These are phyloP conservation scores for Sylvia borin DNA, from an alignment of 2,797 vertebrate genomes.

Conservation along the genomic window DNA sequence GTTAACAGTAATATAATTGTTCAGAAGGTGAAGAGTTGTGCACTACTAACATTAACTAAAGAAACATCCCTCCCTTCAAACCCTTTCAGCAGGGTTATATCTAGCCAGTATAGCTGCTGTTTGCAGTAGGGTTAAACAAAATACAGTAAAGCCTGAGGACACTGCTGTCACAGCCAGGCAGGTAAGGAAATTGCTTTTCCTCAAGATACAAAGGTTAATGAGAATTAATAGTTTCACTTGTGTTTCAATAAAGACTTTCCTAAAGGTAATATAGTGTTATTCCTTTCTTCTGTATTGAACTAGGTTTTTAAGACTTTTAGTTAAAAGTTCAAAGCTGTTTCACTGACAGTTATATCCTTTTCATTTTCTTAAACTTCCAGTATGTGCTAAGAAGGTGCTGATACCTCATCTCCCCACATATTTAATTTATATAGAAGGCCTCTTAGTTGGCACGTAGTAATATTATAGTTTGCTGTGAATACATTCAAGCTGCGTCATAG, in stretches of 20 bases:
- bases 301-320: neutral
- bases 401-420: neutral
- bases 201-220: neutral
- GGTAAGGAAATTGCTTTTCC: neutral
- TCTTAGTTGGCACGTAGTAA: neutral
- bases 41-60: neutral
- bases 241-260: neutral
- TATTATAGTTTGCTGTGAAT: neutral
- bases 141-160: neutral
- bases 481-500: neutral
- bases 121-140: neutral
- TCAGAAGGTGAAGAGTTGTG: neutral
- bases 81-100: neutral
- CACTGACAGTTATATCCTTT: slow-evolving; percentile 2
- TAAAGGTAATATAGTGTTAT: neutral
- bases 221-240: neutral
- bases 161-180: neutral
- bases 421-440: neutral
- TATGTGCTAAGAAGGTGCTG: neutral
- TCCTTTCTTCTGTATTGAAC: neutral
- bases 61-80: neutral
- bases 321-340: neutral
- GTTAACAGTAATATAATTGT: neutral
- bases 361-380: neutral
- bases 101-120: neutral